Evolutionary conservation across 2,113 vertebrate genomes (phyloP), one percentile per base, ranked within the genome.

Genomic region (Phaethornis superciliosus): DNA sequence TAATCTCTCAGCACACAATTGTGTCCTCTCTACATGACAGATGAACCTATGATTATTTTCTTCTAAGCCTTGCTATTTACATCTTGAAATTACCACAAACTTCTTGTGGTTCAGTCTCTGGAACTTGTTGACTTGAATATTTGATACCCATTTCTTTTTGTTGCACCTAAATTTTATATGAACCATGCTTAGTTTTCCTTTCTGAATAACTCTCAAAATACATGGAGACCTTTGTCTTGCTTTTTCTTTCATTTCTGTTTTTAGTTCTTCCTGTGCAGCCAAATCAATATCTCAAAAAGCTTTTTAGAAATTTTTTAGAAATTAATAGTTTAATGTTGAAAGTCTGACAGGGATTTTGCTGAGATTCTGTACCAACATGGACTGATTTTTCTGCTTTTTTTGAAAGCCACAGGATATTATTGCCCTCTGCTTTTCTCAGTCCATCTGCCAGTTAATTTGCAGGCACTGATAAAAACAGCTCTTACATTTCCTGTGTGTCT

Each of bases 401-500:
- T 26, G 64, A 86, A 86, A 54, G 95, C 65, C 76, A 67, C n/a
- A 71, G 54, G 85, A 51, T 44, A 85, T 28, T 52, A 75, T 9
- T 92, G 69, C 60, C 69, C 85, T 79, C 46, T 81, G 37, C 63
- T 79, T 78, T 94, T 35, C 60, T 74, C 32, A 63, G 56, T 74
- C 90, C 90, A 88, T 94, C 85, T 93, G 88, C 35, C 85, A 89
- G 85, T 59, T 82, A 89, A 93, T 94, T 85, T 62, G 4, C 23
- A 86, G 37, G 16, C 69, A 72, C 28, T 2, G 77, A 9, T 54
- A 63, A 93, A 93, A 93, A 22, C 9, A 65, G 32, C 35, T 82
- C 68, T 85, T 67, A 65, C 93, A 19, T 28, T 87, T 30, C 65
- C 63, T 60, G 7, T 28, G 33, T 19, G 75, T 26, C 58, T 82